phyloP scores from a whole-genome alignment of 2,113 vertebrate species.

The Apaloderma vittatum region DNA sequence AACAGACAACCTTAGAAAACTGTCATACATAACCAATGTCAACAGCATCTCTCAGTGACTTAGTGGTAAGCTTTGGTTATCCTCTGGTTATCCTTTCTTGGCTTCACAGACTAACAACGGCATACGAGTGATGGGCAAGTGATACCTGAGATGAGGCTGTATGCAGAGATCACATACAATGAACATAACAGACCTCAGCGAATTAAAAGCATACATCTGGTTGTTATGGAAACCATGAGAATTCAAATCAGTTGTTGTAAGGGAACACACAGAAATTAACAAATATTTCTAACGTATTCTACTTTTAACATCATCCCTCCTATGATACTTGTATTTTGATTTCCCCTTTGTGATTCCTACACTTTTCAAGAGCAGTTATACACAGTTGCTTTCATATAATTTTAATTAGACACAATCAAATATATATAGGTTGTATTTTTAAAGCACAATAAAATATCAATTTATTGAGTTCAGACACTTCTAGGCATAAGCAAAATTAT shows the following conservation, averaged over 20 bases:
- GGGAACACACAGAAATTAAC: slow-evolving; percentile 37
- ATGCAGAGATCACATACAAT: background rate
- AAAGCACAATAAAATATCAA: background rate
- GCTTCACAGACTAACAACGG: background rate
- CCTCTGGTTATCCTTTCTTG: background rate
- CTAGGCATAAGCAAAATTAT: background rate
- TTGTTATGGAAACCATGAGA: slow-evolving; percentile 35
- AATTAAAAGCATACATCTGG: background rate
- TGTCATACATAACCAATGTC: background rate
- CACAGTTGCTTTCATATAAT: background rate
- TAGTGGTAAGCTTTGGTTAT: background rate
- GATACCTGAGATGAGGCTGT: background rate
- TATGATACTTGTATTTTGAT: background rate
- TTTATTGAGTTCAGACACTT: background rate
- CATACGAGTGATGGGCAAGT: background rate
- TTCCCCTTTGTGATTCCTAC: background rate
- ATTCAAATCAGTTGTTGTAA: slow-evolving; percentile 45
- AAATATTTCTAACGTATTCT: slow-evolving; percentile 19
- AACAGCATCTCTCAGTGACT: background rate
- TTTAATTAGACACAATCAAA: slow-evolving; percentile 11
- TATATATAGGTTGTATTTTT: background rate
- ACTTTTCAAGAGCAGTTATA: background rate
- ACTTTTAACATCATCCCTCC: background rate
- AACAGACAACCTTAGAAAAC: background rate
- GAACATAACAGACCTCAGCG: background rate